These are phyloP conservation scores for Pocillopora meandrina DNA, from an alignment of 92 coral and sea anemone genomes.

Conservation along the genomic window DNA sequence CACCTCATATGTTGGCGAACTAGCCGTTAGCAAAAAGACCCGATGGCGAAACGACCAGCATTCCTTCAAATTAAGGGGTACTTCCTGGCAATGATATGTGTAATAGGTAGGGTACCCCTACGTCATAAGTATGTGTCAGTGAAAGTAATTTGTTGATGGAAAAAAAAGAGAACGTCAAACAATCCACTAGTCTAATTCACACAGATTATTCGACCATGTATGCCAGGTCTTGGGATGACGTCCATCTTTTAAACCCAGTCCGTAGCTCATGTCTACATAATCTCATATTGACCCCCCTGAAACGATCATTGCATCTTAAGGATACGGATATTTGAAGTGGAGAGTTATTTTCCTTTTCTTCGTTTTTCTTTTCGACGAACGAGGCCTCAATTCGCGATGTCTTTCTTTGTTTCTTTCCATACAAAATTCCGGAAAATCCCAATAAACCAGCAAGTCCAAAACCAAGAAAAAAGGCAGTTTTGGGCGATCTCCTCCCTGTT, in stretches of 20 bases:
- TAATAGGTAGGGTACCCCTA: too few relatives aligned
- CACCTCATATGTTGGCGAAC: too few relatives aligned
- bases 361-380: neutral
- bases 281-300: neutral
- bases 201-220: too few relatives aligned
- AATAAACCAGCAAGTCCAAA: conserved; percentile 30
- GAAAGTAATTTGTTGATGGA: neutral
- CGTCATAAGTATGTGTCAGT: neutral
- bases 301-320: neutral
- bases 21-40: too few relatives aligned
- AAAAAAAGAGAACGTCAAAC: neutral
- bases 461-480: conserved; percentile 32
- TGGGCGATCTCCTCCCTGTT: neutral
- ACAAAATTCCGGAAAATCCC: conserved; percentile 40
- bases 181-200: too few relatives aligned
- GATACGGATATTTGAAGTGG: conserved; percentile 9
- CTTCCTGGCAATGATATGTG: too few relatives aligned
- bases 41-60: too few relatives aligned
- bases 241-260: too few relatives aligned
- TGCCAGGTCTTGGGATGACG: too few relatives aligned
- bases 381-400: neutral
- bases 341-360: neutral
- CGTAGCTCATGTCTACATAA: neutral
- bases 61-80: too few relatives aligned
- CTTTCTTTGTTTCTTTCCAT: conserved; percentile 12